Evolutionary conservation across 2,888 invertebrate genomes (phyloP), one percentile per base, ranked within the genome.

Genomic region (Helleia helle): DNA sequence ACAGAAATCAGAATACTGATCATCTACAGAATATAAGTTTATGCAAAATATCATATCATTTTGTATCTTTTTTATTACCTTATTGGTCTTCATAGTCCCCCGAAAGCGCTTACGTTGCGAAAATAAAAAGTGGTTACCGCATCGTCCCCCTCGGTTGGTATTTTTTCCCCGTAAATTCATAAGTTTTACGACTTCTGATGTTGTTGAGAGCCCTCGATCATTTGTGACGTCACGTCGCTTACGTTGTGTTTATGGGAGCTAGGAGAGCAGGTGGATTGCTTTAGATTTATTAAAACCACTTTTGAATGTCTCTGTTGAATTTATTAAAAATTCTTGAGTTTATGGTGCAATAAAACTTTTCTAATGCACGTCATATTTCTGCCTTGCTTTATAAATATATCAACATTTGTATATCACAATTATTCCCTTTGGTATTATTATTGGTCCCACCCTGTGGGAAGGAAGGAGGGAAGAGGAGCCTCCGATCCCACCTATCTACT

Each of bases 161-260:
- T 69, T 67, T 71, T 66, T 71, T 66, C 51, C 52, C 53, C 63
- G 65, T 74, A 72, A 73, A 73, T 73, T 65, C 56, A 56, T 59
- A 65, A 66, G 67, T 73, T 71, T 52, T 49, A 50, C 34, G 51
- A 51, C 42, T 45, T 36, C 27, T 36, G 38, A 30, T 41, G 53
- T 48, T 50, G 60, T 46, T 39, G 44, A 37, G 36, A 43, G 54
- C 51, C 61, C 62, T 59, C 59, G 42, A 62, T 62, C 62, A 59
- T 56, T 49, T 42, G 52, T 55, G 59, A 61, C 58, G 58, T 59
- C 53, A 56, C 44, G 56, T 50, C 58, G 58, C 55, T 65, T 63
- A 61, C 58, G 58, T 55, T 52, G 55, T 61, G 63, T 64, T 70
- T 63, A 65, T 58, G 55, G 57, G 51, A 15, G 22, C 22, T 22